Conservation (phyloP, 2,888 invertebrate species). For the Chloroclystis v-ata region DNA sequence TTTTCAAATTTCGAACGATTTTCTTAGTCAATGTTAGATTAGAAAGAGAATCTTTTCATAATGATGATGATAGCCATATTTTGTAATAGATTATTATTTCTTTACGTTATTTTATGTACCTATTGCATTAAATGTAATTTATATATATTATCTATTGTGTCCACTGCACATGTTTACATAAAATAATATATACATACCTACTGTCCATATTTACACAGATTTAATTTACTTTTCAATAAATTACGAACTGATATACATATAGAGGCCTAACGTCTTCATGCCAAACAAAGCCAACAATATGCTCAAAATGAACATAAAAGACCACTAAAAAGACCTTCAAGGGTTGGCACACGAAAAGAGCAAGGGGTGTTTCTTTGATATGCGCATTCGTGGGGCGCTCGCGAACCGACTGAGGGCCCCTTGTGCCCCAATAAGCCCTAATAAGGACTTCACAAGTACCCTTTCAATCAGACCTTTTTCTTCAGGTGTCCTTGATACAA, state of each 20-base stretch:
- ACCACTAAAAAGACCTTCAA: constrained; percentile 44
- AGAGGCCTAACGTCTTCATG: too few species aligned
- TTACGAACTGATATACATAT: too few species aligned
- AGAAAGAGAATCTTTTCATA: constrained; percentile 32
- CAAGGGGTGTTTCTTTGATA: constrained; percentile 62
- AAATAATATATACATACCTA: too few species aligned
- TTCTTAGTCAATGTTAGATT: constrained; percentile 49
- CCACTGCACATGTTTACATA: too few species aligned
- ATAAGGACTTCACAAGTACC: constrained; percentile 58
- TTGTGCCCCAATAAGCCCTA: constrained; percentile 70
- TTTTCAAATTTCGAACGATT: constrained; percentile 67
- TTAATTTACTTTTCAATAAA: too few species aligned
- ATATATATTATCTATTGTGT: too few species aligned
- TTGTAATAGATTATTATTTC: too few species aligned
- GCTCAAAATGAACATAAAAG: constrained; percentile 20
- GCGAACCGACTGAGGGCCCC: constrained; percentile 50
- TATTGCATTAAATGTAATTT: too few species aligned
- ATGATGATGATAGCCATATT: constrained; percentile 23
- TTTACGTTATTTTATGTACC: too few species aligned
- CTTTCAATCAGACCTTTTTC: constrained; percentile 63
- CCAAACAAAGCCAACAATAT: too few species aligned
- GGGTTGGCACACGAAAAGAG: constrained; percentile 67
- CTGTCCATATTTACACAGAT: too few species aligned
- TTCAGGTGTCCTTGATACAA: constrained; percentile 71
- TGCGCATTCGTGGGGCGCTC: constrained; percentile 54